phyloP scores from a whole-genome alignment of 2,888 invertebrate genomes.

The Lithodes maja region DNA sequence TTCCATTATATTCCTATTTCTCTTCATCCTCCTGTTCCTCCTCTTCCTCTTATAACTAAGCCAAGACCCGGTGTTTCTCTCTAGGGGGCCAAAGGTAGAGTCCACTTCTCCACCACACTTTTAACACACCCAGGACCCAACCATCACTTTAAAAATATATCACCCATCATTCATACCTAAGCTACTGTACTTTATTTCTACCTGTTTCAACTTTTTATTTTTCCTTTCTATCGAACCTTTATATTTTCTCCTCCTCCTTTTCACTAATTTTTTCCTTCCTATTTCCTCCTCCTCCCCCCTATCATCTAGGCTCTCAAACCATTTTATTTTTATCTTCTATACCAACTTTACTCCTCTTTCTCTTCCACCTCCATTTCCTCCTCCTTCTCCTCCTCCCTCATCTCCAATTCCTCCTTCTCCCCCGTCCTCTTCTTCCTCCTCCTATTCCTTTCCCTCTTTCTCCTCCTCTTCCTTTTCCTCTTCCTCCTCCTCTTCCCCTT shows the following conservation, averaged over 20 bases:
- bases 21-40: not conserved
- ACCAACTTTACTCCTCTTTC: not conserved
- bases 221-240: not conserved
- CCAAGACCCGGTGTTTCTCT: too few relatives aligned
- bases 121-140: too few relatives aligned
- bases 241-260: not conserved
- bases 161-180: too few relatives aligned
- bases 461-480: not conserved
- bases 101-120: too few relatives aligned
- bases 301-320: not conserved
- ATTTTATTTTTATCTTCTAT: not conserved
- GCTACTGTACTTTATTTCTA: too few relatives aligned
- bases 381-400: not conserved
- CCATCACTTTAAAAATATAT: too few relatives aligned
- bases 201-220: too few relatives aligned
- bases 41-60: not conserved
- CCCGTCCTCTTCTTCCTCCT: not conserved
- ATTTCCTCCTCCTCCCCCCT: not conserved
- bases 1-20: not conserved
- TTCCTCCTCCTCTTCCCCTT: constrained; percentile 6
- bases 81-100: too few relatives aligned
- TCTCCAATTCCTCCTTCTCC: not conserved
- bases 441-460: too few relatives aligned
- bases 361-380: not conserved
- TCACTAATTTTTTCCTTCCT: not conserved